phyloP scores from a whole-genome alignment of 2,797 vertebrate genomes.

The Sebastes hopkinsi region DNA sequence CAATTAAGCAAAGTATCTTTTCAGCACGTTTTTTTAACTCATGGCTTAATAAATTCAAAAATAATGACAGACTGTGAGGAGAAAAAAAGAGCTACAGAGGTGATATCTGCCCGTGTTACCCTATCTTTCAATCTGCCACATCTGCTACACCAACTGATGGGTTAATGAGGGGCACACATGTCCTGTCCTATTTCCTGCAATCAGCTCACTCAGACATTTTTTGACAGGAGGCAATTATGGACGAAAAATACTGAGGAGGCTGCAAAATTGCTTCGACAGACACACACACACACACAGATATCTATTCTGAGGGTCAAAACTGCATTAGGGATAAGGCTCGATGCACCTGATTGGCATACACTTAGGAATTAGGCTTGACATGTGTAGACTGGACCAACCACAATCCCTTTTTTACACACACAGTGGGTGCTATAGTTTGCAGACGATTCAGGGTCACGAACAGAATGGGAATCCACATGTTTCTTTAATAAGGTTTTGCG shows the following conservation, averaged over 20 bases:
- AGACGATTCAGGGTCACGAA: slow-evolving; percentile 4
- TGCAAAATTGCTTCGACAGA: slow-evolving; percentile 73
- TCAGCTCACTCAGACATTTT: slow-evolving; percentile 81
- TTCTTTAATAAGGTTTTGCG: not conserved
- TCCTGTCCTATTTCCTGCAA: slow-evolving; percentile 81
- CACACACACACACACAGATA: slow-evolving; percentile 58
- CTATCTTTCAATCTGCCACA: slow-evolving; percentile 79
- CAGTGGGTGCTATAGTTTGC: not conserved
- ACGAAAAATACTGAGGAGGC: slow-evolving; percentile 72
- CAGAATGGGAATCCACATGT: not conserved
- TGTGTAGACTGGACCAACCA: slow-evolving; percentile 29
- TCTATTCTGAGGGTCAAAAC: slow-evolving; percentile 65
- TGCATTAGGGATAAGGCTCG: slow-evolving; percentile 48
- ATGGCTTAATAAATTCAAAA: slow-evolving; percentile 13
- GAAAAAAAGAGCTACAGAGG: slow-evolving; percentile 30
- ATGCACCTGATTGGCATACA: slow-evolving; percentile 55
- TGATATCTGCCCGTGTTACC: slow-evolving; percentile 62
- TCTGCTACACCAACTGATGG: slow-evolving; percentile 75
- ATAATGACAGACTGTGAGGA: slow-evolving; percentile 9
- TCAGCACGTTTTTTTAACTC: slow-evolving; percentile 2
- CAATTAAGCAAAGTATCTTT: slow-evolving; percentile 1
- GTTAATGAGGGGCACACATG: slow-evolving; percentile 83
- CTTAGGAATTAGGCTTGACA: slow-evolving; percentile 53
- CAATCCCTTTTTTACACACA: slow-evolving; percentile 26
- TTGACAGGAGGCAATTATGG: slow-evolving; percentile 86